Evolutionary conservation across 1,140 invertebrate genomes (phyloP).

Genomic region (Berghia stephanieae): DNA sequence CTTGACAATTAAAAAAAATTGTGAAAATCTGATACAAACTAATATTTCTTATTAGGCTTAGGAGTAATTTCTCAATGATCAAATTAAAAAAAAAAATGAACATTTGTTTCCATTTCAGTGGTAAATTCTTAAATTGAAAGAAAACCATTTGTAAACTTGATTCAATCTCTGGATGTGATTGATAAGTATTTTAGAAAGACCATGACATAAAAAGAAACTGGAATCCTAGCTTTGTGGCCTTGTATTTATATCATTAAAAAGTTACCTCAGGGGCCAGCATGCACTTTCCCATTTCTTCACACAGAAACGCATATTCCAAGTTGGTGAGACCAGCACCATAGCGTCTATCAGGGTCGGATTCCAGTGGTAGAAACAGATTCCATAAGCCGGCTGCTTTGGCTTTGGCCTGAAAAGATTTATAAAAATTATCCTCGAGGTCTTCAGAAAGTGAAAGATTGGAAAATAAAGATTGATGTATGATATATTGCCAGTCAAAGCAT

Average conservation of each 20-base stretch:
- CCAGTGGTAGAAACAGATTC: constrained; percentile 68
- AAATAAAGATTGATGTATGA: neutral
- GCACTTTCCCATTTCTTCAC: constrained; percentile 68
- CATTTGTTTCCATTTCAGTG: too few species aligned
- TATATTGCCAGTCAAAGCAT: neutral
- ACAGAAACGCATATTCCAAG: constrained; percentile 69
- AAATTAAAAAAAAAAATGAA: too few species aligned
- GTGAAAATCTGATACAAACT: too few species aligned
- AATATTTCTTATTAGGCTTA: too few species aligned
- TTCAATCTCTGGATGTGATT: too few species aligned
- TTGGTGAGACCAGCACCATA: constrained; percentile 68
- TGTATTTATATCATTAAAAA: neutral
- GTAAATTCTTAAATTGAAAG: too few species aligned
- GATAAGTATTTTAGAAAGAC: too few species aligned
- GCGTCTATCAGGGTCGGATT: constrained; percentile 64
- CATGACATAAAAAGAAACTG: too few species aligned
- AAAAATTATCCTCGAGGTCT: neutral
- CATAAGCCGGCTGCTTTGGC: constrained; percentile 67
- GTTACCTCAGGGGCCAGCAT: constrained; percentile 65
- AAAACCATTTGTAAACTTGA: too few species aligned
- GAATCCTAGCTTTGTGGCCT: too few species aligned
- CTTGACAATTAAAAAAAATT: too few species aligned
- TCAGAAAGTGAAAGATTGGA: neutral
- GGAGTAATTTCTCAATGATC: too few species aligned
- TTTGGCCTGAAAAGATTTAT: constrained; percentile 55